Percentiles rank a stretch among this genome's conserved stretches.
Conservation (phyloP, 2,113 vertebrate genomes). For the Lepidothrix coronata region DNA sequence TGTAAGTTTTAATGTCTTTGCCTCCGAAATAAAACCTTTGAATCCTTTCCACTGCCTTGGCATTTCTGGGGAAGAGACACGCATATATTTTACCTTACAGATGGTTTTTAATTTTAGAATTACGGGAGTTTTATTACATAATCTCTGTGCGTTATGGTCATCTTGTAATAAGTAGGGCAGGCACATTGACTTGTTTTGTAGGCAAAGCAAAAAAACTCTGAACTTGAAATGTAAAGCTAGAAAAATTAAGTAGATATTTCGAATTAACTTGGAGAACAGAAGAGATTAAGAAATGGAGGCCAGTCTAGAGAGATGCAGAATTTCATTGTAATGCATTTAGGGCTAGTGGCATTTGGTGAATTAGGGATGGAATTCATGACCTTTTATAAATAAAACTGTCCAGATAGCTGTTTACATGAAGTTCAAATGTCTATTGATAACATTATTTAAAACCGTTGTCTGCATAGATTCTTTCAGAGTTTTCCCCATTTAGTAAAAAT, state of each 20-base stretch:
- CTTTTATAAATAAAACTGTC: neutral
- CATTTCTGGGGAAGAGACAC: no score
- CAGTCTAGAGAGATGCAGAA: neutral
- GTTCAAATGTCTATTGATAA: neutral
- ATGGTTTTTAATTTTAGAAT: neutral
- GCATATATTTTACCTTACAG: no score
- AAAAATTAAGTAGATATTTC: neutral
- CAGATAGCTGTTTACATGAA: neutral
- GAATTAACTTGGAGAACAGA: neutral
- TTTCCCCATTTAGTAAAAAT: neutral
- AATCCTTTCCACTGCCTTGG: no score
- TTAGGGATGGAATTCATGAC: neutral
- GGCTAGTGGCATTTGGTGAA: neutral
- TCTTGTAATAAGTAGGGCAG: neutral
- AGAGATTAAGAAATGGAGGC: neutral
- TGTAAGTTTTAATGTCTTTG: no score
- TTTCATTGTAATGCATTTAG: neutral
- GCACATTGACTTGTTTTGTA: neutral
- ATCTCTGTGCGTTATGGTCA: rapidly evolving
- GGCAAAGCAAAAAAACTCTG: neutral
- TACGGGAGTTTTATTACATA: neutral
- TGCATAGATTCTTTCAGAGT: neutral
- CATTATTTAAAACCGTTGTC: neutral
- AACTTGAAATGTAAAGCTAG: neutral
- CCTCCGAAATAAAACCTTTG: no score